Percentiles rank a stretch among this genome's conserved stretches.
Conservation (phyloP, 2,797 vertebrate genomes). For the Typhlichthys subterraneus region DNA sequence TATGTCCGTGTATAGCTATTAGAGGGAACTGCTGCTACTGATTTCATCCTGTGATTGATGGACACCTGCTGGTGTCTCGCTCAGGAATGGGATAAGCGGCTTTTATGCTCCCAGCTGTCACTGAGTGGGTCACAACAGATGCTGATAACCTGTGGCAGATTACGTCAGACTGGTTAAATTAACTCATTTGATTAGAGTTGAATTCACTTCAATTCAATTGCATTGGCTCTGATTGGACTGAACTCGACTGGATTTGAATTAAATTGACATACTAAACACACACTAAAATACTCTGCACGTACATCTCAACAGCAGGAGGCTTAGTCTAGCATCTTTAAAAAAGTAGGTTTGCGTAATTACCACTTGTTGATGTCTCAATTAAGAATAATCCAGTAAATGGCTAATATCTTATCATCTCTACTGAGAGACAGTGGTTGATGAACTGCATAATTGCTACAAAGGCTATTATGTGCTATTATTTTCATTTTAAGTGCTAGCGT, state of each 20-base stretch:
- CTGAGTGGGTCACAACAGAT: constrained; percentile 10
- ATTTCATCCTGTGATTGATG: background rate
- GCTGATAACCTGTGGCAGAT: background rate
- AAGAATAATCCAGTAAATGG: too few relatives aligned
- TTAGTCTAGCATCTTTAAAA: too few relatives aligned
- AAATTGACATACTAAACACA: background rate
- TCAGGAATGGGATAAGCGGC: constrained; percentile 30
- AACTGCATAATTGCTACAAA: background rate
- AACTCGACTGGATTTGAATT: background rate
- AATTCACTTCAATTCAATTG: background rate
- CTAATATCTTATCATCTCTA: background rate
- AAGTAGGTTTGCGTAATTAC: too few relatives aligned
- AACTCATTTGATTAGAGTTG: background rate
- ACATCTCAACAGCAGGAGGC: too few relatives aligned
- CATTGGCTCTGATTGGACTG: background rate
- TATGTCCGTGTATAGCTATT: background rate
- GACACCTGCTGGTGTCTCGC: constrained; percentile 13
- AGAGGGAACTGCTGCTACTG: background rate
- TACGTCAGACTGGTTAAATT: background rate
- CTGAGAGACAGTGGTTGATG: background rate
- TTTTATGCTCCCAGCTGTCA: constrained; percentile 42
- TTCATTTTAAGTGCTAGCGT: background rate
- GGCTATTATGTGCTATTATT: background rate
- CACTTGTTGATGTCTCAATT: too few relatives aligned
- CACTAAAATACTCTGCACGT: too few relatives aligned